phyloP scores from a whole-genome alignment of 2,888 invertebrate species.

The Torymus aiolomorphi region DNA sequence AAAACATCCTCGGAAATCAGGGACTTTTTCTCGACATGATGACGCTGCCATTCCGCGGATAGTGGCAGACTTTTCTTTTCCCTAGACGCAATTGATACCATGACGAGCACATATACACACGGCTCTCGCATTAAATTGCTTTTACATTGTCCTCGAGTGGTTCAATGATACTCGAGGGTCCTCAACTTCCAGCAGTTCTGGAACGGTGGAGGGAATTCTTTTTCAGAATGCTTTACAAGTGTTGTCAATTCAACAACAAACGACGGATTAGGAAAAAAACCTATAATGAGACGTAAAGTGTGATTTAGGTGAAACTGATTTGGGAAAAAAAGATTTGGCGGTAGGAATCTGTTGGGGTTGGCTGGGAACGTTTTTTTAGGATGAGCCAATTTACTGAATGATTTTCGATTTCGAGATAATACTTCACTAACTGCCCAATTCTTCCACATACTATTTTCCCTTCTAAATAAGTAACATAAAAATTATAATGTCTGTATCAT shows the following conservation, averaged over 20 bases:
- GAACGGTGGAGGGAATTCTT: slow-evolving; percentile 52
- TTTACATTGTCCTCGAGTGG: slow-evolving; percentile 60
- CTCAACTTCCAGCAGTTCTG: slow-evolving; percentile 19
- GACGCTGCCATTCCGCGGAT: slow-evolving; percentile 51
- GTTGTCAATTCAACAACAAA: slow-evolving; percentile 23
- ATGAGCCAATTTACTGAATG: background rate
- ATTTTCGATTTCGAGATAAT: no score
- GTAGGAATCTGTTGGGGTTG: no score
- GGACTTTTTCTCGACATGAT: slow-evolving; percentile 57
- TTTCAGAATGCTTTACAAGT: slow-evolving; percentile 38
- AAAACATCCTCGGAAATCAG: slow-evolving; percentile 52
- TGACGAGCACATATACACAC: slow-evolving; percentile 40
- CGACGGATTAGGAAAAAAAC: background rate
- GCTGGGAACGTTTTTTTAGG: slow-evolving; percentile 4
- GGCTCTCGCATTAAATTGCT: slow-evolving; percentile 57
- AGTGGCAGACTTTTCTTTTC: slow-evolving; percentile 46
- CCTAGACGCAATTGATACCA: slow-evolving; percentile 42
- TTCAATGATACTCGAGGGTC: slow-evolving; percentile 44
- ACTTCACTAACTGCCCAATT: no score
- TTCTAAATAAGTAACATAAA: no score
- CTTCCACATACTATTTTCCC: no score
- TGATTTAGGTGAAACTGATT: background rate
- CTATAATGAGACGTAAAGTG: slow-evolving; percentile 11
- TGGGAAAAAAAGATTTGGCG: slow-evolving; percentile 17
- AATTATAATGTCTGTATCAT: no score